phyloP scores from a whole-genome alignment of 2,797 vertebrate genomes.

The Alauda arvensis region DNA sequence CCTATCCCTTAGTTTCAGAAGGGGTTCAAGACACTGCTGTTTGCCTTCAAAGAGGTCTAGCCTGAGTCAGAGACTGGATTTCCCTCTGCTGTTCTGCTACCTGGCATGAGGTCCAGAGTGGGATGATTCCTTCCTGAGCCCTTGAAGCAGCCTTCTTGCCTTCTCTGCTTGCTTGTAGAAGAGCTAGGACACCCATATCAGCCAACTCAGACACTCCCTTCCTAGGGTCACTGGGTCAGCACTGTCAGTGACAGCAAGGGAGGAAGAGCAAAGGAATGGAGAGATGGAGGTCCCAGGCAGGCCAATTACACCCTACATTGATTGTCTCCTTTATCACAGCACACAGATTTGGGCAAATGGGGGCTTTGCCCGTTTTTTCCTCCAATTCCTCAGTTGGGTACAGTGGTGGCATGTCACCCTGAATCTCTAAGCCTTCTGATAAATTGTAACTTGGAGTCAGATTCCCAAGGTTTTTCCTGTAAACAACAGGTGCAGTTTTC shows the following conservation, averaged over 20 bases:
- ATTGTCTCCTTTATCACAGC: not conserved
- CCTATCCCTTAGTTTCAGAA: not conserved
- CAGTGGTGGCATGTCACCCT: not conserved
- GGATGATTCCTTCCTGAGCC: not conserved
- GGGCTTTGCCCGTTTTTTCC: accelerated
- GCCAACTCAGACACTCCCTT: not conserved
- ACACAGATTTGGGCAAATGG: not conserved
- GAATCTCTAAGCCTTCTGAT: too few species aligned
- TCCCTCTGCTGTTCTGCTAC: not conserved
- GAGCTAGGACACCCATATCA: accelerated
- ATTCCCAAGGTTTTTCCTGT: too few species aligned
- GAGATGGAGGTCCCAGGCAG: not conserved
- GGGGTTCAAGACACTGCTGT: accelerated
- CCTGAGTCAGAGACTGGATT: not conserved
- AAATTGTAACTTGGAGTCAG: too few species aligned
- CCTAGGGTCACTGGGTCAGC: not conserved
- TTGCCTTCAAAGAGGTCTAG: not conserved
- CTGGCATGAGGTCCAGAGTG: not conserved
- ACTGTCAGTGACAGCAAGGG: not conserved
- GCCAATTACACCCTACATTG: not conserved
- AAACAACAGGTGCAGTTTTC: too few species aligned
- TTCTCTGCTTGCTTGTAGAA: not conserved
- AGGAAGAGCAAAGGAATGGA: not conserved
- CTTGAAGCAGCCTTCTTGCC: not conserved
- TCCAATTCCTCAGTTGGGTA: not conserved